phyloP scores from a whole-genome alignment of 2,888 invertebrate genomes.

The Sinotaia quadrata region DNA sequence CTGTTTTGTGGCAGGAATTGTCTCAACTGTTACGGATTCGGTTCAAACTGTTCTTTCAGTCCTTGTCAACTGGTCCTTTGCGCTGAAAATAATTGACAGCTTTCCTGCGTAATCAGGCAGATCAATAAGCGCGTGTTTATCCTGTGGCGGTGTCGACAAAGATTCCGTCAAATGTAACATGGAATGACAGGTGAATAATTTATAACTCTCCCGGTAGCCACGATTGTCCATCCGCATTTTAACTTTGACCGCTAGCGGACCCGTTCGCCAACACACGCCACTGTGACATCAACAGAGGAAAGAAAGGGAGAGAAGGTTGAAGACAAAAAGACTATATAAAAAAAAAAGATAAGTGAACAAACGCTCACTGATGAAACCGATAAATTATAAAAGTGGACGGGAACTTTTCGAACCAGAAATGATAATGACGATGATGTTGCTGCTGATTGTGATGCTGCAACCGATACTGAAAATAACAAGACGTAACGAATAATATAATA shows the following conservation, averaged over 20 bases:
- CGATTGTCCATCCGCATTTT: background rate
- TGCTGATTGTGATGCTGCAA: too few relatives aligned
- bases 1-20: too few relatives aligned
- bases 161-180: constrained; percentile 5
- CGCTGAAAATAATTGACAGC: background rate
- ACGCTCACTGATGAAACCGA: too few relatives aligned
- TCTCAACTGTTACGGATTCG: background rate
- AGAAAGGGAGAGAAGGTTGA: background rate
- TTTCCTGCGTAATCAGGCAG: background rate
- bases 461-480: too few relatives aligned
- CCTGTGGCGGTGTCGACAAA: constrained; percentile 1
- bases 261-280: background rate
- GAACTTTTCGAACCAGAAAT: too few relatives aligned
- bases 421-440: too few relatives aligned
- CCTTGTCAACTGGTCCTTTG: background rate
- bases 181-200: constrained; percentile 7
- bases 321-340: background rate
- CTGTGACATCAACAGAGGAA: background rate
- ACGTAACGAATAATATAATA: too few relatives aligned
- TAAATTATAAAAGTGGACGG: too few relatives aligned
- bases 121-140: background rate
- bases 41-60: background rate
- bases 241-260: background rate
- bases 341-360: background rate
- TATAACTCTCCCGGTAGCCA: background rate